phyloP scores from a whole-genome alignment of 2,113 vertebrate genomes.

The Taxidea taxus region DNA sequence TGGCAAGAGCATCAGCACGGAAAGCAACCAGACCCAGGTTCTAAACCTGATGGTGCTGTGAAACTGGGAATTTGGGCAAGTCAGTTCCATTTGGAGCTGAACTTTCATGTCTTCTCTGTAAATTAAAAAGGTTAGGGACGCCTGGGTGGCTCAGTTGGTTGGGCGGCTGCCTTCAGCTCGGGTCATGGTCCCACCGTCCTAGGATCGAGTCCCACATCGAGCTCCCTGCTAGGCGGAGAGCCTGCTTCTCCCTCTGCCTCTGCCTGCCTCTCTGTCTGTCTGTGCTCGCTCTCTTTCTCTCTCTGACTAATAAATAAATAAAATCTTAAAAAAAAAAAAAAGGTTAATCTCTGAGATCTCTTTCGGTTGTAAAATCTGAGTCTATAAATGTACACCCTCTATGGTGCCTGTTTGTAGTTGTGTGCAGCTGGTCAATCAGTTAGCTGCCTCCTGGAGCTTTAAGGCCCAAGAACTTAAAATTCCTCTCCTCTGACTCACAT shows the following conservation, averaged over 20 bases:
- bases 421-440: background rate
- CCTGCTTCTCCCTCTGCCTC: too few species aligned
- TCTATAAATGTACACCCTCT: background rate
- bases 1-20: background rate
- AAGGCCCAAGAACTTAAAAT: conserved; percentile 26
- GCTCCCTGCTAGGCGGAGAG: too few species aligned
- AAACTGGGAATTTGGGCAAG: background rate
- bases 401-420: background rate
- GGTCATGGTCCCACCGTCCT: too few species aligned
- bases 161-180: too few species aligned
- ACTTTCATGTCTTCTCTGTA: background rate
- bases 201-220: too few species aligned
- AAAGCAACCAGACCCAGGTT: background rate
- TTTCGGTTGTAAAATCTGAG: background rate
- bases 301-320: too few species aligned
- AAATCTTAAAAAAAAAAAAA: conserved; percentile 33
- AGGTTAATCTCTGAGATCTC: background rate
- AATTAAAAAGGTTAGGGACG: background rate
- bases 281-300: too few species aligned
- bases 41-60: background rate
- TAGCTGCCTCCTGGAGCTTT: background rate
- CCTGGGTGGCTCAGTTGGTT: too few species aligned
- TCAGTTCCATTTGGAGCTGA: background rate
- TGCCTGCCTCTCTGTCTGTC: too few species aligned
- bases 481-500: background rate